A percentile compares a stretch with the other conserved stretches of the same genome.
Evolutionary conservation across 2,888 invertebrate species (phyloP).

Genomic region (Adela reaumurella): DNA sequence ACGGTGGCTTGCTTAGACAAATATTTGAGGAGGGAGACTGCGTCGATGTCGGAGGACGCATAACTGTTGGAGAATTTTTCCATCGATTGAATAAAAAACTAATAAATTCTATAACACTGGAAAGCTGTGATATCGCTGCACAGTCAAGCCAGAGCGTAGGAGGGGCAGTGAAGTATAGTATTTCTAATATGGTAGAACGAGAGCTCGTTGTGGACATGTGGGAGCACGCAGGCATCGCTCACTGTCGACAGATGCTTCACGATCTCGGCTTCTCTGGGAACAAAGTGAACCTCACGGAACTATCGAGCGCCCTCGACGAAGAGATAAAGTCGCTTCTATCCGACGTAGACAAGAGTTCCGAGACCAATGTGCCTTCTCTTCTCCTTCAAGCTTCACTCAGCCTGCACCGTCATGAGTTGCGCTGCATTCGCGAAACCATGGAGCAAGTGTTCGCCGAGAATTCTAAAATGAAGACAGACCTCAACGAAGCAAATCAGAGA

Average conservation of each 20-base stretch:
- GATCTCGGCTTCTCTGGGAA: slow-evolving; percentile 64
- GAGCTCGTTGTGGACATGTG: slow-evolving; percentile 66
- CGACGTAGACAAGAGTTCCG: slow-evolving; percentile 22
- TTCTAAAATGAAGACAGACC: slow-evolving; percentile 74
- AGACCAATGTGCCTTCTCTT: slow-evolving; percentile 28
- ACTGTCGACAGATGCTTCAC: slow-evolving; percentile 61
- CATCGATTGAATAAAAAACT: slow-evolving; percentile 33
- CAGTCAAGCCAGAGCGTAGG: slow-evolving; percentile 6
- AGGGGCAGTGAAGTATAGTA: slow-evolving; percentile 13
- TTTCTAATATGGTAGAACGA: slow-evolving; percentile 23
- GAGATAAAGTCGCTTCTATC: slow-evolving; percentile 32
- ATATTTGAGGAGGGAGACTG: slow-evolving; percentile 27
- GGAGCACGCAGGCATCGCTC: slow-evolving; percentile 66
- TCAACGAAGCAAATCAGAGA: slow-evolving; percentile 78
- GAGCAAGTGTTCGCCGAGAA: slow-evolving; percentile 73
- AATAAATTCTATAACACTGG: slow-evolving; percentile 24
- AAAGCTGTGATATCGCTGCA: slow-evolving; percentile 1
- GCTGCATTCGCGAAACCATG: slow-evolving; percentile 53
- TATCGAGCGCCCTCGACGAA: slow-evolving; percentile 67
- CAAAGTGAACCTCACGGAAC: slow-evolving; percentile 56
- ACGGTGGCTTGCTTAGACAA: slow-evolving; percentile 28
- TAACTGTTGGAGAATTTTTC: slow-evolving; percentile 43
- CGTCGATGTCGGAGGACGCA: slow-evolving; percentile 18
- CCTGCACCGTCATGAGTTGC: slow-evolving; percentile 65
- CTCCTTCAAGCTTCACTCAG: slow-evolving; percentile 63